Evolutionary conservation across 2,113 vertebrate genomes (phyloP), one percentile per base, ranked within the genome.

Genomic region (Elephas maximus): DNA sequence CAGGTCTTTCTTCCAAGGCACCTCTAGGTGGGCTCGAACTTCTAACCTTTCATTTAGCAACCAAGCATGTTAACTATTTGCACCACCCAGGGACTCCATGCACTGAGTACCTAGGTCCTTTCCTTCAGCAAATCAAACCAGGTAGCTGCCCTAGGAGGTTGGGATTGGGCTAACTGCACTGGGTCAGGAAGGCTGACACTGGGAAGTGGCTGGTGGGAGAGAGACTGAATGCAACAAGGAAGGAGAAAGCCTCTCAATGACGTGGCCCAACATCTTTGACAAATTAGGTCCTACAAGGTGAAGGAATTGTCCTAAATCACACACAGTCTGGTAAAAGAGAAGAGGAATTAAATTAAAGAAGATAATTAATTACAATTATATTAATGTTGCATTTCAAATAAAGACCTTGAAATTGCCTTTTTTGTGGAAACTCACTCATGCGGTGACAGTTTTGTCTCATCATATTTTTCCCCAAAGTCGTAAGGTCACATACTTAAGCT

Each of bases 401-500:
- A 62, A 78, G 82, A 84, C n/a, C 81, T 51, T 93, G 18, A 91
- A 87, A 81, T 18, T 37, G 48, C 23, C 71, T 82, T 93, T 53
- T 92, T 11, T 80, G 84, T 37, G 76, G 11, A 60, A 71, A 73
- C 41, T 76, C 30, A 63, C 18, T 90, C 90, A 23, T 0, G 26
- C 71, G 37, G 20, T 30, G 62, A 74, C 9, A 20, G 82, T 77
- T 86, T 84, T 3, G 33, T 71, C 77, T 82, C 69, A 41, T 45
- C 26, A 23, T 11, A 69, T 71, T 95, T 44, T 81, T 95, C 88
- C 67, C 78, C n/a, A 37, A 82, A 93, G 84, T 80, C 51, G 10
- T 77, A 86, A 45, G 81, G 45, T 88, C 60, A 76, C 41, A 84
- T 24, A 80, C 30, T 69, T 41, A 81, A 57, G 30, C 48, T 76